Conservation (phyloP, 2,797 vertebrate genomes). For the Eulemur albifrons region DNA sequence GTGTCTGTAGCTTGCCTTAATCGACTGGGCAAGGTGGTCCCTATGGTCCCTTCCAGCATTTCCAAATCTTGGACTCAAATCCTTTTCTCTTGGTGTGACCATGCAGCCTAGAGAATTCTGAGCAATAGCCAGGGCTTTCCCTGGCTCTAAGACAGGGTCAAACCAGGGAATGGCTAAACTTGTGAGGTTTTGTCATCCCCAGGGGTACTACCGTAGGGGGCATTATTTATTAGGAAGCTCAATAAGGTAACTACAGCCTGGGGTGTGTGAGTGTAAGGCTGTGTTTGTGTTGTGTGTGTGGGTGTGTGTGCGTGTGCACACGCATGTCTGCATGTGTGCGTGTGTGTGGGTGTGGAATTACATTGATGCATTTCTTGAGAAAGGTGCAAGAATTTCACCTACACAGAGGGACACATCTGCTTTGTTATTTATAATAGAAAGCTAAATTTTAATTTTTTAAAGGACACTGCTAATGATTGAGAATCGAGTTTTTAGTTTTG, state of each 20-base stretch:
- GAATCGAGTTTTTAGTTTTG: conserved; percentile 87
- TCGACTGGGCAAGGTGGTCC: conserved; percentile 43
- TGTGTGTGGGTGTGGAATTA: conserved; percentile 72
- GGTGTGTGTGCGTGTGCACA: not conserved
- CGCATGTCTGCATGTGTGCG: conserved; percentile 52
- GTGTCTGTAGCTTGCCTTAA: conserved; percentile 70
- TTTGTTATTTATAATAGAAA: conserved; percentile 89
- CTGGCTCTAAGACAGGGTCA: conserved; percentile 65
- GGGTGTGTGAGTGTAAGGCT: conserved; percentile 70
- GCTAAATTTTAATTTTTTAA: conserved; percentile 84
- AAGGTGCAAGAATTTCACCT: conserved; percentile 89
- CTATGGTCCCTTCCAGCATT: conserved; percentile 51
- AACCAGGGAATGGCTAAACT: conserved; percentile 64
- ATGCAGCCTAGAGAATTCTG: conserved; percentile 77
- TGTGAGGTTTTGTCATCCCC: conserved; percentile 67
- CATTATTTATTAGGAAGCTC: conserved; percentile 78
- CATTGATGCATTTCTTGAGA: conserved; percentile 88
- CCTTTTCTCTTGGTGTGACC: conserved; percentile 63
- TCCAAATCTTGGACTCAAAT: conserved; percentile 56
- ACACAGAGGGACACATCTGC: conserved; percentile 87
- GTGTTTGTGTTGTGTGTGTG: conserved; percentile 58
- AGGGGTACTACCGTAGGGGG: conserved; percentile 69
- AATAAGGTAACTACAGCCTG: conserved; percentile 75
- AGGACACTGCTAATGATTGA: conserved; percentile 87
- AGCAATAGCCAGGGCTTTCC: conserved; percentile 83